Conservation (phyloP, 2,113 vertebrate genomes). For the Passer montanus region DNA sequence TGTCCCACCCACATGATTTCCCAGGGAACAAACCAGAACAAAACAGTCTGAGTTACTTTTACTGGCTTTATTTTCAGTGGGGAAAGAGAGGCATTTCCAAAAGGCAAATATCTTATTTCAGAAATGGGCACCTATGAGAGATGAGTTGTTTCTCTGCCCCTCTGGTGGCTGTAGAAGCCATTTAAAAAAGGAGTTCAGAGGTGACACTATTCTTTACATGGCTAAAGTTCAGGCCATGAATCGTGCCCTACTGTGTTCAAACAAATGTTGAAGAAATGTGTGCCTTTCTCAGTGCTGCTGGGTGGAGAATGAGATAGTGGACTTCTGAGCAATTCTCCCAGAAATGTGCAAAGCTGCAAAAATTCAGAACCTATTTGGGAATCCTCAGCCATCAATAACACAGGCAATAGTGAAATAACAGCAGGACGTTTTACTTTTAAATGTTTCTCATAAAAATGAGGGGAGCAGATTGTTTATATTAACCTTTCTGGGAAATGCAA, state of each 20-base stretch:
- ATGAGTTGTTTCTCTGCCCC: background rate
- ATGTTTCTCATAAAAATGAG: slow-evolving; percentile 68
- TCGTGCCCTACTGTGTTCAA: background rate
- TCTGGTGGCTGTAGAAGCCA: background rate
- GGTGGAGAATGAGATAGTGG: background rate
- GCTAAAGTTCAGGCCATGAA: background rate
- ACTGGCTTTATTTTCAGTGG: background rate
- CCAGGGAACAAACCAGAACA: background rate
- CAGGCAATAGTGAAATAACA: slow-evolving; percentile 59
- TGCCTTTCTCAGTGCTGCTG: background rate
- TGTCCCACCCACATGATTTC: background rate
- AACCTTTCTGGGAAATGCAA: slow-evolving; percentile 70
- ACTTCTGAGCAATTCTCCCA: slow-evolving; percentile 15
- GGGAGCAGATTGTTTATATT: slow-evolving; percentile 72
- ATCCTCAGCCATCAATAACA: slow-evolving; percentile 67
- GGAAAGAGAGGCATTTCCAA: background rate
- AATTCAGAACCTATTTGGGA: slow-evolving; percentile 49
- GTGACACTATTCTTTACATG: background rate
- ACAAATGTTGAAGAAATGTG: background rate
- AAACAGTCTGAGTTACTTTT: background rate
- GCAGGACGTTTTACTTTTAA: slow-evolving; percentile 65
- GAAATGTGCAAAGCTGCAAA: slow-evolving; percentile 66
- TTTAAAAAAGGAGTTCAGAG: background rate
- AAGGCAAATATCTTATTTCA: background rate
- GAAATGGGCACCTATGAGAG: background rate